Conservation (phyloP, 92 coral and sea anemone species). For the Scolanthus callimorphus region DNA sequence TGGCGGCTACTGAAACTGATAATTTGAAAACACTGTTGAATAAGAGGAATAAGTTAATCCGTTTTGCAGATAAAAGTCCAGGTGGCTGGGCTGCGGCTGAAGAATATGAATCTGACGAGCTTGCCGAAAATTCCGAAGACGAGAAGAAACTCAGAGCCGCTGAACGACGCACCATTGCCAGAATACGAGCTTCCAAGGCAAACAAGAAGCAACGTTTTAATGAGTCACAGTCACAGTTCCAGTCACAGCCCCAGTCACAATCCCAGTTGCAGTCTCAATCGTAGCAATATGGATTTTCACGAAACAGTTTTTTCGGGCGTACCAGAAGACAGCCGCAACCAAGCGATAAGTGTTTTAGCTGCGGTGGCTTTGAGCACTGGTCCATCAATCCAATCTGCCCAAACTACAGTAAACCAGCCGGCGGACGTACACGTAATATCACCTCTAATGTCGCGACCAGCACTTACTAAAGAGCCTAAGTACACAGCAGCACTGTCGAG, state of each 20-base stretch:
- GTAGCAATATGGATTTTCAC: no score
- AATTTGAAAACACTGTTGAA: not conserved
- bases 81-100: slow-evolving; percentile 16
- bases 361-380: slow-evolving; percentile 37
- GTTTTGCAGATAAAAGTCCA: slow-evolving; percentile 18
- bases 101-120: slow-evolving; percentile 15
- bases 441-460: slow-evolving; percentile 8
- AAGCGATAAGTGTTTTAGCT: slow-evolving; percentile 28
- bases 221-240: no score
- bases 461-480: not conserved
- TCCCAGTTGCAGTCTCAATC: no score
- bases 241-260: no score
- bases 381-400: slow-evolving; percentile 14
- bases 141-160: slow-evolving; percentile 11
- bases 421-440: slow-evolving; percentile 6
- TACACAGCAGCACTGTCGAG: no score
- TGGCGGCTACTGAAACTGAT: not conserved
- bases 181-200: not conserved
- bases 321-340: slow-evolving; percentile 27
- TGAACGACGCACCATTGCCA: slow-evolving; percentile 5
- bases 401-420: slow-evolving; percentile 3
- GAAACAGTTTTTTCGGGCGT: no score
- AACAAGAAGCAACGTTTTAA: no score
- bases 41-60: slow-evolving; percentile 4
- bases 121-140: slow-evolving; percentile 13